These are phyloP conservation scores for Morpho deidamia DNA, from an alignment of 2,888 invertebrate species.

Conservation along the genomic window DNA sequence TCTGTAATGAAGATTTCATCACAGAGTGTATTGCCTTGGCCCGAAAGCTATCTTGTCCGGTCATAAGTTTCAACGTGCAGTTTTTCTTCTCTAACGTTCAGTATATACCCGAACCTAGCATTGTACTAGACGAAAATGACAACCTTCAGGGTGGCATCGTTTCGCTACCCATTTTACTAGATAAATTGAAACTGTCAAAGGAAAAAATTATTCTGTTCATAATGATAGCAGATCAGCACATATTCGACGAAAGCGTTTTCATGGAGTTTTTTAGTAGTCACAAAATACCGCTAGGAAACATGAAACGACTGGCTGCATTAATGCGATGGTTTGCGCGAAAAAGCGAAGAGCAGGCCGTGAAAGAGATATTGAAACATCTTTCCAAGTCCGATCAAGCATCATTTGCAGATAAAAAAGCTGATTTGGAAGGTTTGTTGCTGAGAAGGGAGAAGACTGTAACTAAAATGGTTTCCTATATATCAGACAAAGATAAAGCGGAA, in stretches of 20 bases:
- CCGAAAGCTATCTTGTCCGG: conserved; percentile 34
- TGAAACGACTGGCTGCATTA: background rate
- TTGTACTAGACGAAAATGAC: conserved; percentile 22
- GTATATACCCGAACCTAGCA: conserved; percentile 31
- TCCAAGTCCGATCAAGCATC: background rate
- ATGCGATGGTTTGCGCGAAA: conserved; percentile 3
- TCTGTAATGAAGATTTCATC: conserved; percentile 34
- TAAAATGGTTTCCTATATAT: conserved; percentile 2
- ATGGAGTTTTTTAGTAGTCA: background rate
- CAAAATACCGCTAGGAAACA: background rate
- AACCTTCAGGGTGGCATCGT: conserved; percentile 2
- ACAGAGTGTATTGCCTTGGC: conserved; percentile 40
- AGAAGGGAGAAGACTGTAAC: background rate
- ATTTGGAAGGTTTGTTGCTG: background rate
- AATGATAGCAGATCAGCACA: conserved; percentile 29
- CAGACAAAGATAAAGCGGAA: conserved; percentile 15
- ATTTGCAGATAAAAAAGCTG: background rate
- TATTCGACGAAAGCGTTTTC: conserved; percentile 31
- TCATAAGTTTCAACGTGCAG: conserved; percentile 37
- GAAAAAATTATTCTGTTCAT: conserved; percentile 27
- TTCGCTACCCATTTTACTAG: conserved; percentile 10
- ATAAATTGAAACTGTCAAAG: background rate
- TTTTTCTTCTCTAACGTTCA: conserved; percentile 34
- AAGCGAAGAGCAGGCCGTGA: background rate
- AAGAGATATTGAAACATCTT: conserved; percentile 1